These are phyloP conservation scores for Psittacula cyanocephala DNA, from an alignment of 2,113 vertebrate species.

Conservation along the genomic window DNA sequence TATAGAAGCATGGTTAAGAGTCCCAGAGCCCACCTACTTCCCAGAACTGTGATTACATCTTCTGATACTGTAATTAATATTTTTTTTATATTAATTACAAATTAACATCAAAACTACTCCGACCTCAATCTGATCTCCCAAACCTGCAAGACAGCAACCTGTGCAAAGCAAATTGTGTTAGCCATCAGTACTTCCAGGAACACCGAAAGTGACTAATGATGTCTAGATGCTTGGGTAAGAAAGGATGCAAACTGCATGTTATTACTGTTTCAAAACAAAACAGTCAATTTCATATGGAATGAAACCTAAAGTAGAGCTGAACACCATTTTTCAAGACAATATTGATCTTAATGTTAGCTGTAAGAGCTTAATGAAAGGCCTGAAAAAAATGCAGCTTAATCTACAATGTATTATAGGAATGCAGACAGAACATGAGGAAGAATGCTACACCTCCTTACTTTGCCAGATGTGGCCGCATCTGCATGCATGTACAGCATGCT, in stretches of 20 bases:
- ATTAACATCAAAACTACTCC: fast-evolving
- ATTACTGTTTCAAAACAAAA: fast-evolving
- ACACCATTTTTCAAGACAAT: not conserved
- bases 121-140: not conserved
- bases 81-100: not conserved
- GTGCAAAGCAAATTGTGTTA: not conserved
- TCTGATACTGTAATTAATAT: not conserved
- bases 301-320: not conserved
- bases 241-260: not conserved
- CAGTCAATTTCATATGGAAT: fast-evolving
- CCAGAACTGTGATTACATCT: not conserved
- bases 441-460: not conserved
- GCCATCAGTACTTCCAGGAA: not conserved
- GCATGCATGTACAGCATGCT: slow-evolving; percentile 16
- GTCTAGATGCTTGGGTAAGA: fast-evolving
- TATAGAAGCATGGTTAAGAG: not conserved
- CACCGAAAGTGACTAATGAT: fast-evolving
- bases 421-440: fast-evolving
- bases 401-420: fast-evolving
- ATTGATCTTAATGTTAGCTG: fast-evolving
- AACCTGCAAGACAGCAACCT: not conserved
- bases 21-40: not conserved
- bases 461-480: slow-evolving; percentile 51
- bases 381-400: not conserved
- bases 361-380: not conserved